A percentile compares a stretch with the other conserved stretches of the same genome.
Evolutionary conservation across 2,797 vertebrate genomes (phyloP).

Genomic region (Synaphobranchus kaupii): DNA sequence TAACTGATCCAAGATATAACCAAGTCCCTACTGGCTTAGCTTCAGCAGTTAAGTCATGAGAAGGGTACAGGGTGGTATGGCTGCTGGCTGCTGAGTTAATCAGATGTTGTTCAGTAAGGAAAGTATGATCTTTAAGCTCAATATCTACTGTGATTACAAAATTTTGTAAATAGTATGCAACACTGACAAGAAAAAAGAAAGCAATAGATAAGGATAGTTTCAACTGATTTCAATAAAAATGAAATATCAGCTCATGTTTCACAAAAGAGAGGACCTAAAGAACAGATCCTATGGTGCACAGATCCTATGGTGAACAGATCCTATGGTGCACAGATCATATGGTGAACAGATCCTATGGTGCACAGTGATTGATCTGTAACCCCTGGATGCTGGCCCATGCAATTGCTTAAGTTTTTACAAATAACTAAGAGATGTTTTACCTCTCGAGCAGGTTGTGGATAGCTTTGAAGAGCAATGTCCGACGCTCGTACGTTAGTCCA

Average conservation of each 20-base stretch:
- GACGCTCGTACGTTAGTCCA: slow-evolving; percentile 94
- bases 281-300: neutral
- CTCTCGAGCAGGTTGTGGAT: slow-evolving; percentile 97
- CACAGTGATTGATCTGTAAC: neutral
- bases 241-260: neutral
- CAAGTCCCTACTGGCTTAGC: too few species aligned
- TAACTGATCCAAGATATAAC: too few species aligned
- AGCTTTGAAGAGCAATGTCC: slow-evolving; percentile 96
- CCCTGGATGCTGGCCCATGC: neutral
- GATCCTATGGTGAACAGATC: too few species aligned
- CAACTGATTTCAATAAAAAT: too few species aligned
- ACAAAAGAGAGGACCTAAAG: neutral
- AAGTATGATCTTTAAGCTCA: neutral
- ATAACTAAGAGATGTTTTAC: slow-evolving; percentile 63
- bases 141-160: neutral
- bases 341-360: neutral
- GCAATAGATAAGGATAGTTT: too few species aligned
- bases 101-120: too few species aligned
- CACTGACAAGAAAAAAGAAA: neutral
- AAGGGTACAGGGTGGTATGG: too few species aligned
- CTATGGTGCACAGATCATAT: too few species aligned
- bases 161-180: neutral
- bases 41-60: too few species aligned
- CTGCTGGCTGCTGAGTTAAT: too few species aligned
- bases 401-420: neutral